Conservation (phyloP, 2,888 invertebrate species). For the Himalopsyche anomala region DNA sequence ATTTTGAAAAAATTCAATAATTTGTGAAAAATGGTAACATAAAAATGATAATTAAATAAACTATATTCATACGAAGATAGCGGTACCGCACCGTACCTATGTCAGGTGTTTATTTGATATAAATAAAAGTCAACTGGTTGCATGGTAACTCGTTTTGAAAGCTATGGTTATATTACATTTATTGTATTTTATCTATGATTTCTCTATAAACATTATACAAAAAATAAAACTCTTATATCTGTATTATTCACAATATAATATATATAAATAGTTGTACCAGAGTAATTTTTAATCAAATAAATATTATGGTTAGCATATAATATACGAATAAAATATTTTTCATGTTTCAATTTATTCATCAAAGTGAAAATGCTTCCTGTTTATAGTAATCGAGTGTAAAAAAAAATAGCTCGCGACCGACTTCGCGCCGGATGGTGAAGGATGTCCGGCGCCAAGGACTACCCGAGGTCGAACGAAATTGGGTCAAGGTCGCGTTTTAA, state of each 20-base stretch:
- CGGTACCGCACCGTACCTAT: too few species aligned
- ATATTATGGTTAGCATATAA: slow-evolving; percentile 22
- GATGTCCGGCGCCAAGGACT: not conserved
- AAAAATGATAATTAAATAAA: too few species aligned
- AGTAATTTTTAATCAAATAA: not conserved
- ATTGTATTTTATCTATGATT: slow-evolving; percentile 31
- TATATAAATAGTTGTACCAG: not conserved
- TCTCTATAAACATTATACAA: not conserved
- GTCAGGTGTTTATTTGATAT: too few species aligned
- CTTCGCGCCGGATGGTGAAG: not conserved
- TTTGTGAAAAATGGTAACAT: too few species aligned
- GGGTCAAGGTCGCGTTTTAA: slow-evolving; percentile 47
- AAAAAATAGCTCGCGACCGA: not conserved
- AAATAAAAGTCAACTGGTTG: slow-evolving; percentile 12
- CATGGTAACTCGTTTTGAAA: not conserved
- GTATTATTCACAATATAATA: not conserved
- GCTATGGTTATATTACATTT: slow-evolving; percentile 8
- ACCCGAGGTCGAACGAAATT: slow-evolving; percentile 41
- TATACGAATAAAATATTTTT: slow-evolving; percentile 30
- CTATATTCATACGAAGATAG: too few species aligned
- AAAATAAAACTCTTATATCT: not conserved
- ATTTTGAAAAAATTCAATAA: too few species aligned
- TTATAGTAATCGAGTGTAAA: slow-evolving; percentile 11
- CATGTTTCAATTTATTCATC: slow-evolving; percentile 17
- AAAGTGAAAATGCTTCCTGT: slow-evolving; percentile 15